These are phyloP conservation scores for Aphrocallistes beatrix DNA, from an alignment of 37 sponge, comb jelly and placozoan genomes.

Conservation along the genomic window DNA sequence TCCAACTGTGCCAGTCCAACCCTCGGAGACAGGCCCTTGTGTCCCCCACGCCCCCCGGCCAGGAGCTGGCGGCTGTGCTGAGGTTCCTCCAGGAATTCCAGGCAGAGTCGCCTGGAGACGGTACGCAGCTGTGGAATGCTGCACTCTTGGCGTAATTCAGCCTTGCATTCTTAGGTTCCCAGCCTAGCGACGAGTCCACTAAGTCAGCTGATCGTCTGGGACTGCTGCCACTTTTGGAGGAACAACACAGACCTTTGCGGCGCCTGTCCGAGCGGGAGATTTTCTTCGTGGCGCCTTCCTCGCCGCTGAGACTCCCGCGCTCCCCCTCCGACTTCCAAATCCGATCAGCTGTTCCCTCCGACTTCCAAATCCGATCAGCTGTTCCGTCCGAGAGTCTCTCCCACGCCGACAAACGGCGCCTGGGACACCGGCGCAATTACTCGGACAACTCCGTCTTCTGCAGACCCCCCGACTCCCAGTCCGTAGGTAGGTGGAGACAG, in stretches of 20 bases:
- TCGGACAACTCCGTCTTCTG: not conserved
- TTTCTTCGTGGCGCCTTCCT: not conserved
- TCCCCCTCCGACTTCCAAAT: not conserved
- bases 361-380: not conserved
- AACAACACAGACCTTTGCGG: not conserved
- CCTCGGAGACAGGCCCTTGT: not conserved
- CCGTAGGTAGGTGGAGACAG: no score
- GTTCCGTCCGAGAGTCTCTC: conserved; percentile 3
- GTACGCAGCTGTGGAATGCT: no score
- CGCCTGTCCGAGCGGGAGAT: not conserved
- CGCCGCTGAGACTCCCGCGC: not conserved
- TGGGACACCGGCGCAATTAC: not conserved
- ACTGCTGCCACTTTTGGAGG: no score
- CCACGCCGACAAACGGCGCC: not conserved
- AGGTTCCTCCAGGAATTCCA: not conserved
- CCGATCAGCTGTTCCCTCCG: conserved; percentile 3
- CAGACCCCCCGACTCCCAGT: not conserved
- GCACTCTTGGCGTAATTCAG: no score
- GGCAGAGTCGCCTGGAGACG: not conserved
- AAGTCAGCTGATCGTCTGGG: no score
- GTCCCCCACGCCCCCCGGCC: not conserved
- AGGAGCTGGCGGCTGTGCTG: not conserved
- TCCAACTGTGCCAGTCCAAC: not conserved
- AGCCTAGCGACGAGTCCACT: not conserved
- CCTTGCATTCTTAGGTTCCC: not conserved